Conservation (phyloP, 2,797 vertebrate genomes). For the Leontopithecus rosalia region DNA sequence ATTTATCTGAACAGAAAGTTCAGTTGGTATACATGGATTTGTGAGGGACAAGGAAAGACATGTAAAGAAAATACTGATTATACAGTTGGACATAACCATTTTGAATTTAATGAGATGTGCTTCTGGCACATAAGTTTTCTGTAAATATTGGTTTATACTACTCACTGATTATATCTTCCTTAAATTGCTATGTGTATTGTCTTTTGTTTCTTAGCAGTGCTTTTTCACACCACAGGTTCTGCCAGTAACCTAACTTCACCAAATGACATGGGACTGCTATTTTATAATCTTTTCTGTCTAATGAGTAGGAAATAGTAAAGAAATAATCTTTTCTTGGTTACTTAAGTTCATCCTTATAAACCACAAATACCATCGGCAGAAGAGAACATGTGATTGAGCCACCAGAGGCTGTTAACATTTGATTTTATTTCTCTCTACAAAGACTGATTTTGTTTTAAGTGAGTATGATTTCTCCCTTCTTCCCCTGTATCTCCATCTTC, state of each 20-base stretch:
- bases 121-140: not conserved
- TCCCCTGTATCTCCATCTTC: not conserved
- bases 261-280: not conserved
- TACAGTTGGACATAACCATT: not conserved
- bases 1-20: not conserved
- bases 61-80: not conserved
- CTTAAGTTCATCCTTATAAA: not conserved
- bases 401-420: not conserved
- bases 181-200: not conserved
- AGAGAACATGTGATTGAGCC: not conserved
- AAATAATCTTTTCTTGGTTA: conserved; percentile 15
- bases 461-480: not conserved
- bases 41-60: not conserved
- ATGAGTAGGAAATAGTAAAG: not conserved
- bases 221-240: not conserved
- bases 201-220: not conserved
- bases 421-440: not conserved
- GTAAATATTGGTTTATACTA: not conserved
- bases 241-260: not conserved
- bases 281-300: conserved; percentile 2
- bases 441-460: not conserved
- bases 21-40: not conserved
- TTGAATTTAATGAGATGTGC: not conserved
- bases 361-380: not conserved
- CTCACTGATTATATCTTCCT: not conserved